Percentiles rank a stretch among this genome's conserved stretches.
Evolutionary conservation across 2,113 vertebrate species (phyloP).

Genomic region (Hippocampus barbouri): DNA sequence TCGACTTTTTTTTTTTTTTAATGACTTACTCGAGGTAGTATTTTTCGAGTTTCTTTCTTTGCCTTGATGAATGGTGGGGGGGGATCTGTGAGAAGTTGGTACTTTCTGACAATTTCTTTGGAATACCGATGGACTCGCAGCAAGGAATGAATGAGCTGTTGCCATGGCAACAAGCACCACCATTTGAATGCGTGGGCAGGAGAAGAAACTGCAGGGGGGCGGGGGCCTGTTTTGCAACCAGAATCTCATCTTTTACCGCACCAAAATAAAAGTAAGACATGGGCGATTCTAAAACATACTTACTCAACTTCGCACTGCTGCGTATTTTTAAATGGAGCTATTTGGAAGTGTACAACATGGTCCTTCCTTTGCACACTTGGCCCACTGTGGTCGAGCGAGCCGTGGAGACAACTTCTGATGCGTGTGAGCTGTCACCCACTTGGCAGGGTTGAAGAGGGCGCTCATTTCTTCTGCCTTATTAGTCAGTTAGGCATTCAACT

Average conservation of each 20-base stretch:
- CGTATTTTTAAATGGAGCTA: background rate
- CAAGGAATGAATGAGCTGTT: conserved; percentile 64
- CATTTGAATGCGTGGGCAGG: conserved; percentile 54
- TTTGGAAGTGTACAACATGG: background rate
- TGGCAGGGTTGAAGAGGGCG: conserved; percentile 20
- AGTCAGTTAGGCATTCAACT: conserved; percentile 48
- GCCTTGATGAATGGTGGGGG: conserved; percentile 59
- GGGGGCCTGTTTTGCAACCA: conserved; percentile 54
- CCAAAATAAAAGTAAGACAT: conserved; percentile 6
- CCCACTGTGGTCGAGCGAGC: background rate
- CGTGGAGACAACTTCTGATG: background rate
- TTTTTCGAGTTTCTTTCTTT: background rate
- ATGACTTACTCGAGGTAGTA: background rate
- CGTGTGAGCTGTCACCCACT: conserved; percentile 17
- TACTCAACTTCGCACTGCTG: background rate
- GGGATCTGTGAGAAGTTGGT: conserved; percentile 10
- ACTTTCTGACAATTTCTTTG: conserved; percentile 32
- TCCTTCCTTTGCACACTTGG: background rate
- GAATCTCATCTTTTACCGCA: conserved; percentile 7
- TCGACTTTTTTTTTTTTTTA: background rate
- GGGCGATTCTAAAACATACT: background rate
- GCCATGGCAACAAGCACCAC: conserved; percentile 67
- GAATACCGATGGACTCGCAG: conserved; percentile 53
- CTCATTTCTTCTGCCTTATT: conserved; percentile 43
- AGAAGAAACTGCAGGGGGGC: conserved; percentile 30